Base-by-base conservation (phyloP, 2,888 invertebrate genomes). In the Malachius bipustulatus region DNA sequence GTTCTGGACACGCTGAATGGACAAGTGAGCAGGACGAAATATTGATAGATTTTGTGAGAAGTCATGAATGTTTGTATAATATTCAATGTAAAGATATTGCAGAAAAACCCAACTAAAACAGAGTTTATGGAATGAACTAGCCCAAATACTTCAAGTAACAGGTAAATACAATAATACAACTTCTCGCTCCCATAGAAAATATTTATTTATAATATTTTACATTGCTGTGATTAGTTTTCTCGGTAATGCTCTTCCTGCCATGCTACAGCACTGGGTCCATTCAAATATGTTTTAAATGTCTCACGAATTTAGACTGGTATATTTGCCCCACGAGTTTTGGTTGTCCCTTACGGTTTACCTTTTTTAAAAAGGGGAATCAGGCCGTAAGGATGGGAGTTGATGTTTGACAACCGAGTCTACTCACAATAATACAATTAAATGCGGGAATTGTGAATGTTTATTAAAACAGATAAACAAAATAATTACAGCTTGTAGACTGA, bases 261-360 rank as follows among this genome's bases (percentile, higher is more conserved):
- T 33, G 12, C 26, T 30, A 39, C 16, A 30, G 38, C 35, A 14
- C 38, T 35, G 6, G 27, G 27, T 32, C 38, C 40, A 30, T 41
- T 41, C 29, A 40, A 41, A 37, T 41, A 41, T 16, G 11, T 29
- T 36, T 35, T 41, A 31, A 39, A 41, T 32, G 26, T 34, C 14
- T 39, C 36, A 15, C 41, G 39, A 30, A 37, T 41, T 36, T 41
- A 33, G 14, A 36, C 26, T 24, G 41, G 27, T 36, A 32, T 32
- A 31, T 37, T 39, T 37, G 33, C 30, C 19, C 27, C 40, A 35
- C 40, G n/a, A n/a, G n/a, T n/a, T n/a, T n/a, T n/a, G n/a, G n/a
- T n/a, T n/a, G n/a, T n/a, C n/a, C n/a, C n/a, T n/a, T n/a, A n/a
- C n/a, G n/a, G n/a, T n/a, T n/a, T n/a, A n/a, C n/a, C n/a, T n/a